phyloP scores from a whole-genome alignment of 1,140 invertebrate genomes.

The Drosophila lacertosa region DNA sequence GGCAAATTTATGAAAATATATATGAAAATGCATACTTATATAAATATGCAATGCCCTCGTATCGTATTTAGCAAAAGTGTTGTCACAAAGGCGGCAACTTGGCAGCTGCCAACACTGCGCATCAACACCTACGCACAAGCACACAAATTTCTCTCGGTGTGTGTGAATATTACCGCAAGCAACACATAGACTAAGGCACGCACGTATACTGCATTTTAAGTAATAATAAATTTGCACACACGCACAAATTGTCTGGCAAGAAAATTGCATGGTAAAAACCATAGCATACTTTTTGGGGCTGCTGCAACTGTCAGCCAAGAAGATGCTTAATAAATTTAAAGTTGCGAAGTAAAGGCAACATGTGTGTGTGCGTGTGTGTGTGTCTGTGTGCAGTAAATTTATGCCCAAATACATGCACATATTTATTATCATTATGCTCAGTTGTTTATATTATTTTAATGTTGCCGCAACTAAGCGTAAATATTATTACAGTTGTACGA shows the following conservation, averaged over 20 bases:
- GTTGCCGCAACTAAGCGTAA: constrained; percentile 61
- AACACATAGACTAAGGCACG: constrained; percentile 1
- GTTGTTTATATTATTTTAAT: constrained; percentile 76
- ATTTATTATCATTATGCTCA: constrained; percentile 75
- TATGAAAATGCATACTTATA: constrained; percentile 46
- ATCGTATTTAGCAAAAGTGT: constrained; percentile 54
- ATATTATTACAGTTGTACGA: constrained; percentile 65
- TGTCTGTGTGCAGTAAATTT: constrained; percentile 32
- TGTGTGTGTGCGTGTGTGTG: not conserved
- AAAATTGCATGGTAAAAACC: constrained; percentile 23
- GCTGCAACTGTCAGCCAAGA: constrained; percentile 52
- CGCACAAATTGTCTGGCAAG: constrained; percentile 1
- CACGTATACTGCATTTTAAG: constrained; percentile 35
- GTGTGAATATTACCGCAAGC: constrained; percentile 37
- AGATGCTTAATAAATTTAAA: constrained; percentile 61
- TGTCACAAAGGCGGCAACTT: constrained; percentile 68
- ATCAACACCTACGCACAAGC: constrained; percentile 64
- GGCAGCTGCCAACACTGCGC: constrained; percentile 75
- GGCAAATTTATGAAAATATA: constrained; percentile 75
- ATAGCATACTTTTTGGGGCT: constrained; percentile 27
- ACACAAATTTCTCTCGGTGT: not conserved
- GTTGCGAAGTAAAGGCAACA: not conserved
- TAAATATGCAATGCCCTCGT: constrained; percentile 12
- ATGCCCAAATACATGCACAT: constrained; percentile 44
- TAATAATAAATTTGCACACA: constrained; percentile 60